Conservation (phyloP, 64 coral and sea anemone species). For the Actinia tenebrosa region DNA sequence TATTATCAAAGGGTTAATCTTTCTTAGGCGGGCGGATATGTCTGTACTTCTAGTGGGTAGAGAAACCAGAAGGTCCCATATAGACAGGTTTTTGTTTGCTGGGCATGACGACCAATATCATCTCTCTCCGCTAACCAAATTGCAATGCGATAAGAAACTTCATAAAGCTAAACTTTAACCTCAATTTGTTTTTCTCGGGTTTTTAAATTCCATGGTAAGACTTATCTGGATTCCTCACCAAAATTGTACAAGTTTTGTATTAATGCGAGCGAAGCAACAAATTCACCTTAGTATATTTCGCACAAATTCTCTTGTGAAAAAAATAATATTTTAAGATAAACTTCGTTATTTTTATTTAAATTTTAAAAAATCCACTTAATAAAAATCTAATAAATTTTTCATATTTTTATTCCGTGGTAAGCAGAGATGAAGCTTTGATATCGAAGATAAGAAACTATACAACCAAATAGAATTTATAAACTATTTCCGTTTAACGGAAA, state of each 20-base stretch:
- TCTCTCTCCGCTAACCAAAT: not conserved
- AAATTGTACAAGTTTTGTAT: not conserved
- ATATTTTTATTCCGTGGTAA: not conserved
- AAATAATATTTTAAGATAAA: not conserved
- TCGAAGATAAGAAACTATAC: not conserved
- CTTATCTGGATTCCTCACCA: too few species aligned
- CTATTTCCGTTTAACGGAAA: constrained; percentile 10
- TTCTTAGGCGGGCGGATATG: not conserved
- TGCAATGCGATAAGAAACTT: not conserved
- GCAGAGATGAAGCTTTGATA: not conserved
- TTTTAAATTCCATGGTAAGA: too few species aligned
- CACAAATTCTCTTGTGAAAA: too few species aligned
- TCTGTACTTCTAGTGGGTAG: not conserved
- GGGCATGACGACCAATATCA: too few species aligned
- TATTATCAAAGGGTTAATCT: not conserved
- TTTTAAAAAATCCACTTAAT: not conserved
- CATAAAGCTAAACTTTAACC: not conserved
- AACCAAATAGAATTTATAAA: constrained; percentile 2
- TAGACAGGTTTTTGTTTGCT: too few species aligned
- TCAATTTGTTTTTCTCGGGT: not conserved
- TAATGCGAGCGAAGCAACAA: not conserved
- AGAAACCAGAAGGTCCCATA: not conserved
- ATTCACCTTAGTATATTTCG: too few species aligned
- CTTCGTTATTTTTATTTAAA: not conserved
- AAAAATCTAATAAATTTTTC: not conserved